phyloP scores from a whole-genome alignment of 2,797 vertebrate genomes.

The Babyrousa celebensis region DNA sequence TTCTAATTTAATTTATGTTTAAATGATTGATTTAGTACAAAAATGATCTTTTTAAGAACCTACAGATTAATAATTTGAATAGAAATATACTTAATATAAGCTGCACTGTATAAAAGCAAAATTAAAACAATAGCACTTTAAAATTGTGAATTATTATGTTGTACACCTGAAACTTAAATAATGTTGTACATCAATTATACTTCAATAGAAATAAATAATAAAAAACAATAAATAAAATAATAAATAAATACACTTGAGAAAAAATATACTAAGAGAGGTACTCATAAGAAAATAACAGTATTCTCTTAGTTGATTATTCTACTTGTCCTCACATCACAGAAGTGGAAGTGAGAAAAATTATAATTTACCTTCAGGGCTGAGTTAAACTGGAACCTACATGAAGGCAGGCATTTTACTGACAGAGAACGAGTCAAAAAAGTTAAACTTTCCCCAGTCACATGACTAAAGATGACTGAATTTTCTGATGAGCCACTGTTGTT shows the following conservation, averaged over 20 bases:
- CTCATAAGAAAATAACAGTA: not conserved
- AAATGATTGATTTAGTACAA: slow-evolving; percentile 45
- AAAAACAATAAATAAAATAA: not conserved
- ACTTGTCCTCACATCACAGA: not conserved
- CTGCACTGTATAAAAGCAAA: not conserved
- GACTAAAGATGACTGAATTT: not conserved
- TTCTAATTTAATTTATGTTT: slow-evolving; percentile 53
- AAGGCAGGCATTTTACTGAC: not conserved
- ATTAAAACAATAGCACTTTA: not conserved
- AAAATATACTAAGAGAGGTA: not conserved
- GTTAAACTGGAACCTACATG: not conserved
- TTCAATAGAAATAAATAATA: not conserved
- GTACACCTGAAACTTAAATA: not conserved
- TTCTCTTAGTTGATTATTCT: not conserved
- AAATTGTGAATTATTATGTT: not conserved
- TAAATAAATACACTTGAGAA: not conserved
- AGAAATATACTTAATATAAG: slow-evolving; percentile 11
- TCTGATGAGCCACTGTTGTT: not conserved
- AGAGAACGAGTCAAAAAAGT: not conserved
- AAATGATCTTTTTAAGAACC: slow-evolving; percentile 17
- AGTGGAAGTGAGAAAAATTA: not conserved
- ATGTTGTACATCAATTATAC: not conserved
- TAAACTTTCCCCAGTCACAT: not conserved
- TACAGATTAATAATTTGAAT: not conserved
- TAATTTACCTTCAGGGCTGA: not conserved